Base-by-base conservation (phyloP, 2,797 vertebrate species). In the Platalea minor region DNA sequence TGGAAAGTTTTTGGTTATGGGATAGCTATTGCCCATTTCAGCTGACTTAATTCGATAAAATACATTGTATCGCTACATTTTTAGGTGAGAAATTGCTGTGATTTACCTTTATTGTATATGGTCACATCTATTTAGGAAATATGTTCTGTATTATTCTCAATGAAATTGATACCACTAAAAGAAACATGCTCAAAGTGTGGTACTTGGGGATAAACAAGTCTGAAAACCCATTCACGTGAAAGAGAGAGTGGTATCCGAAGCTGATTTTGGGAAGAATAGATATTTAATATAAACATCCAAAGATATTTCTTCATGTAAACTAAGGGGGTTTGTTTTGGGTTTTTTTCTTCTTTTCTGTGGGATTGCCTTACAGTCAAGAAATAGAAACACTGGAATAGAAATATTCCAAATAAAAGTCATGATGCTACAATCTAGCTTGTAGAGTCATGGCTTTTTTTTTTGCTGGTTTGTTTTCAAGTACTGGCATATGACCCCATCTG, bases 381-480 rank as follows among this genome's bases (percentile, higher is more conserved):
- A 60, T 24, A 59, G 28, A 73, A 82, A 39, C 21, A 13, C 9
- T 23, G 10, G 33, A 81, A 10, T 18, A 64, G 70, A 69, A 94
- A 65, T 76, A 67, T 2, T 80, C 13, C 3, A 4, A 80, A 43
- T 50, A 43, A 24, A 83, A 67, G 25, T 61, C 57, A 14, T 0
- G 5, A 37, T 79, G 39, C 67, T 89, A 29, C 50, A 43, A 0
- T 35, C 13, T 46, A 63, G 3, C 63, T 84, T 60, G 35, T 35
- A 35, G 35, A 76, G 12, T 50, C 16, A 11, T 0, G 0, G 29
- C 14, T 31, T 31, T n/a, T 57, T 61, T 85, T 60, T 12, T 33
- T 16, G 0, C n/a, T 87, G 0, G 0, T 26, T 89, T 73, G 14
- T 69, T 82, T 87, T 79, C 39, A 43, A 3, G 20, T 59, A 24